Evolutionary conservation across 2,888 invertebrate genomes (phyloP).

Genomic region (Dromius quadrimaculatus): DNA sequence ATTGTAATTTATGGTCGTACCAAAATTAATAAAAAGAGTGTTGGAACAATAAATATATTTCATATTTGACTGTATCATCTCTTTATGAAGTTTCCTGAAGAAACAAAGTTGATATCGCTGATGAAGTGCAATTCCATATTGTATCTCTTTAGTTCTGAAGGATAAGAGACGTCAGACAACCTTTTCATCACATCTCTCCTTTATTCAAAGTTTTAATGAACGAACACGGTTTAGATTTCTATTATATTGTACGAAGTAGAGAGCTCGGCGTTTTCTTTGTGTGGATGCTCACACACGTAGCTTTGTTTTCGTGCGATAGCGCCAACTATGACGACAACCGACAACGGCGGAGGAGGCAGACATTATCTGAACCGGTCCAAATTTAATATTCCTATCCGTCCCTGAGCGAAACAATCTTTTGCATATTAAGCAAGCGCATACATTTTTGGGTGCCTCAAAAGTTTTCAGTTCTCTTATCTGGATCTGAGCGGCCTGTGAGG

Average conservation of each 20-base stretch:
- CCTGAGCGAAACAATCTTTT: constrained; percentile 59
- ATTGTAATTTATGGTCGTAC: constrained; percentile 1
- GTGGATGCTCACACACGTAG: constrained; percentile 3
- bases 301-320: constrained; percentile 23
- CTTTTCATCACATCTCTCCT: constrained; percentile 12
- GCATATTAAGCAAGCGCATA: constrained; percentile 59
- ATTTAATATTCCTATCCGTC: constrained; percentile 58
- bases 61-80: too few relatives aligned
- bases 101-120: too few relatives aligned
- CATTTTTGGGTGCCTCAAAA: constrained; percentile 57
- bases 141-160: not conserved
- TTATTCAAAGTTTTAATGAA: constrained; percentile 32
- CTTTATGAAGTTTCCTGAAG: too few relatives aligned
- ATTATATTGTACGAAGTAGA: constrained; percentile 4
- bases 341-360: constrained; percentile 38
- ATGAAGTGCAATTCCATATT: too few relatives aligned
- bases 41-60: too few relatives aligned
- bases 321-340: not conserved
- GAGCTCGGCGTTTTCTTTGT: not conserved
- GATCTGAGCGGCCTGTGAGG: constrained; percentile 54
- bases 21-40: too few relatives aligned
- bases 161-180: not conserved
- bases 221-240: constrained; percentile 29
- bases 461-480: constrained; percentile 58
- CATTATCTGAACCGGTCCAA: constrained; percentile 56